Percentiles rank a stretch among this genome's conserved stretches.
phyloP scores from a whole-genome alignment of 2,797 vertebrate species.

The Scolopax rusticola region DNA sequence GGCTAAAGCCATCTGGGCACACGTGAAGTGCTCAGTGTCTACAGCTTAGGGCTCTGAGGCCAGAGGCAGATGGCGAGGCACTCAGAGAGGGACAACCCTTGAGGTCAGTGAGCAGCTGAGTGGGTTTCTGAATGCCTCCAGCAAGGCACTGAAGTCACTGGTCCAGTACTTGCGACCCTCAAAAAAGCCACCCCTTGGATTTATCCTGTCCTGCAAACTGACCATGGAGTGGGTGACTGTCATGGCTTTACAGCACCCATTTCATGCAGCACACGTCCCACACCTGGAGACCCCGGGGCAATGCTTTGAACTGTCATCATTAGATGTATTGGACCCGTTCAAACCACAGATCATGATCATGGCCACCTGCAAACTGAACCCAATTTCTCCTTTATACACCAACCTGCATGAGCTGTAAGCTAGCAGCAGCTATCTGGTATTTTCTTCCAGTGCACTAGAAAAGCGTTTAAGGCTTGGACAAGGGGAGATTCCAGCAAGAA shows the following conservation, averaged over 20 bases:
- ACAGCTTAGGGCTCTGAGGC: not conserved
- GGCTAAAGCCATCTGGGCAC: not conserved
- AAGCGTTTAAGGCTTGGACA: not conserved
- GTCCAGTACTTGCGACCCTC: not conserved
- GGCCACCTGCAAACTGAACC: not conserved
- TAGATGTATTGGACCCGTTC: not conserved
- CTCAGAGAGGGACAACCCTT: not conserved
- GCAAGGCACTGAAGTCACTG: not conserved
- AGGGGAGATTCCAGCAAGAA: not conserved
- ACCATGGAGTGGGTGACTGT: not conserved
- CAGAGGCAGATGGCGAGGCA: not conserved
- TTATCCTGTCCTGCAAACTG: not conserved
- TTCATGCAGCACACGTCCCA: fast-evolving
- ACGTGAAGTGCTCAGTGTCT: fast-evolving
- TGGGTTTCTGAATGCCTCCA: not conserved
- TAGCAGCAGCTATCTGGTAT: not conserved
- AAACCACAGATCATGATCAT: not conserved
- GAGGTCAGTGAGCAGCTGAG: not conserved
- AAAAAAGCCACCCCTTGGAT: not conserved
- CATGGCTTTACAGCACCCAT: not conserved
- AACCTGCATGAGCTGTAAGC: not conserved
- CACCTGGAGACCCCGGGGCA: not conserved
- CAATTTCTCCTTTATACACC: not conserved
- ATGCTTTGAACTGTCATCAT: not conserved
- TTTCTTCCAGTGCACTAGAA: not conserved